Conservation (phyloP, 2,113 vertebrate species). For the Varanus komodoensis region DNA sequence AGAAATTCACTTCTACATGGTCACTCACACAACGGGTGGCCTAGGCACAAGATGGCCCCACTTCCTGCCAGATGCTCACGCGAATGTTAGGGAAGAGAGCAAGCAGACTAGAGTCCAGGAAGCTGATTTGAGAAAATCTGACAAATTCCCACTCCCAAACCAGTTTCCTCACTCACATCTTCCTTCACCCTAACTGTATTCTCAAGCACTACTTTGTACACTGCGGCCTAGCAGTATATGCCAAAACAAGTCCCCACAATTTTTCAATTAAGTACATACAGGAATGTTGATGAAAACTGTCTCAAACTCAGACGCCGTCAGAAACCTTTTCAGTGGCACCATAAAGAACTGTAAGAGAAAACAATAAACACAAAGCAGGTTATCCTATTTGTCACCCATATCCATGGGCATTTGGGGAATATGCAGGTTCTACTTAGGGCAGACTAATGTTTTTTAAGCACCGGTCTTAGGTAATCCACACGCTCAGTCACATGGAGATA, state of each 20-base stretch:
- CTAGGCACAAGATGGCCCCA: no score
- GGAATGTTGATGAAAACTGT: constrained; percentile 95
- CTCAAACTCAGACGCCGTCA: constrained; percentile 86
- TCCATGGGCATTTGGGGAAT: not conserved
- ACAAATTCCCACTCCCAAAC: no score
- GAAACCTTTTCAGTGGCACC: constrained; percentile 89
- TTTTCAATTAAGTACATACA: constrained; percentile 80
- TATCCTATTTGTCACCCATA: not conserved
- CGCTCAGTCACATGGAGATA: no score
- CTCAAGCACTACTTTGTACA: not conserved
- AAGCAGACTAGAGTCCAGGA: no score
- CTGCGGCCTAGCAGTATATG: not conserved
- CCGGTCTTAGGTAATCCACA: no score
- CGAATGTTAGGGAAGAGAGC: no score
- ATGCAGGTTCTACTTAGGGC: not conserved
- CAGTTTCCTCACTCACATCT: not conserved
- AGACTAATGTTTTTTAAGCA: no score
- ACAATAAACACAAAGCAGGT: not conserved
- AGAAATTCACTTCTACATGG: no score
- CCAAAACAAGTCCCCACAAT: not conserved
- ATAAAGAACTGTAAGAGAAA: constrained; percentile 89
- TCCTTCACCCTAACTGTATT: not conserved
- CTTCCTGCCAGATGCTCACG: no score
- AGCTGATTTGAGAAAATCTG: no score
- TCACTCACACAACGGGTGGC: no score